A percentile compares a stretch with the other conserved stretches of the same genome.
Evolutionary conservation across 2,888 invertebrate genomes (phyloP).

Genomic region (Tetramorium bicarinatum): DNA sequence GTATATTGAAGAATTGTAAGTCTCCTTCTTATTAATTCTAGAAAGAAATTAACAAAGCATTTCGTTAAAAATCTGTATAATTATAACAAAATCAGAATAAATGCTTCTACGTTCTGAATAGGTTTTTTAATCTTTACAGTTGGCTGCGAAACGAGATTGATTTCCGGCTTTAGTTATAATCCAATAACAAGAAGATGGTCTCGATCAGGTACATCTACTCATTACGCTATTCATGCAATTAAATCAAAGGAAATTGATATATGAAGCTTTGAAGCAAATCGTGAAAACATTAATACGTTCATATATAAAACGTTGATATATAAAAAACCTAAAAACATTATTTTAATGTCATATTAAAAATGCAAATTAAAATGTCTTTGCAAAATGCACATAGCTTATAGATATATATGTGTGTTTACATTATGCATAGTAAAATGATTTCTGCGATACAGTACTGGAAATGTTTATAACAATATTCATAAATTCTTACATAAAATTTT

Average conservation of each 20-base stretch:
- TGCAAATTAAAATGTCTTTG: neutral
- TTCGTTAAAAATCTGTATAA: constrained; percentile 8
- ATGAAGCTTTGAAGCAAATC: neutral
- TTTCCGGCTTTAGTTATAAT: constrained; percentile 93
- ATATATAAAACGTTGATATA: no score
- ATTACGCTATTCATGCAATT: constrained; percentile 94
- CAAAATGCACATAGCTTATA: neutral
- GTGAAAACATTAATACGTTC: neutral
- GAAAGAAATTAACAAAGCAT: neutral
- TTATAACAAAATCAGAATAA: constrained; percentile 27
- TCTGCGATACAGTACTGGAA: no score
- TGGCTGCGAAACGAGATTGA: constrained; percentile 90
- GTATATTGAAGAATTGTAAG: constrained; percentile 91
- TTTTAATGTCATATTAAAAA: neutral
- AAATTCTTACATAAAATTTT: no score
- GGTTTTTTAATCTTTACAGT: constrained; percentile 86
- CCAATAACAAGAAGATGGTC: constrained; percentile 91
- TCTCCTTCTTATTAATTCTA: constrained; percentile 64
- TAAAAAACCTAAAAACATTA: neutral
- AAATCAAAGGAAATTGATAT: constrained; percentile 80
- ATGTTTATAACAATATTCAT: no score
- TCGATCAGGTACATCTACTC: constrained; percentile 90
- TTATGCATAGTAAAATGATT: no score
- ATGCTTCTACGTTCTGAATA: constrained; percentile 26
- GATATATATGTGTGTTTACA: no score